Base-by-base conservation (phyloP, 2,797 vertebrate species). In the Syngnathus acus region DNA sequence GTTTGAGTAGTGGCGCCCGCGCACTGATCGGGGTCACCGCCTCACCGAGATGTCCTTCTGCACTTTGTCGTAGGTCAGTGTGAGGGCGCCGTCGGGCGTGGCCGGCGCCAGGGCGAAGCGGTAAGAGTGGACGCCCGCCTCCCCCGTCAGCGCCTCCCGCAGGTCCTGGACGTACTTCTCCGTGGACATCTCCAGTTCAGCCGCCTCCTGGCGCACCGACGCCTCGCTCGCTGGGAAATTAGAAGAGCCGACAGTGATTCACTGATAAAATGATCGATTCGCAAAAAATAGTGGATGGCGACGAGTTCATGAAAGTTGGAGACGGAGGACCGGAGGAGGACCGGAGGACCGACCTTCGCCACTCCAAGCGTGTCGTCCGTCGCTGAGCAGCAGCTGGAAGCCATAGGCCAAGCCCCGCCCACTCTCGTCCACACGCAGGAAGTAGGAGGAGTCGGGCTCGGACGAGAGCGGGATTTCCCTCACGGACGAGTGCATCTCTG, bases 11-110 rank as follows among this genome's bases (percentile, higher is more conserved):
- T 32, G 26, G 26, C 2, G 26, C 26, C 26, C 26, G 2, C 26
- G 26, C 26, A 2, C 3, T 32, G 26, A 32, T 32, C 26, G 26
- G 26, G 26, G 26, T 0, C 2, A 3, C 3, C 26, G 21, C 92
- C 95, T 96, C 89, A 98, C 97, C 53, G 92, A 94, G 78, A 95
- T 90, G 65, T 97, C 93, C 81, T 87, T 93, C 84, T 95, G 87
- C 57, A 91, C 92, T 84, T 93, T 98, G 85, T 96, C 95, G 58
- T 94, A 95, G 10, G 89, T 89, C 78, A 99, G 94, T 6, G 89
- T 81, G 64, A 90, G 64, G 6, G 66, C 59, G 26, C 0, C n/a
- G n/a, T 63, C 45, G n/a, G 84, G 81, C 0, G 75, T 78, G 55
- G 83, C 74, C 68, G 89, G 88, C 42, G 84, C 90, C 87, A 97